Conservation (phyloP, 1,140 invertebrate genomes). For the Drosophila varians region DNA sequence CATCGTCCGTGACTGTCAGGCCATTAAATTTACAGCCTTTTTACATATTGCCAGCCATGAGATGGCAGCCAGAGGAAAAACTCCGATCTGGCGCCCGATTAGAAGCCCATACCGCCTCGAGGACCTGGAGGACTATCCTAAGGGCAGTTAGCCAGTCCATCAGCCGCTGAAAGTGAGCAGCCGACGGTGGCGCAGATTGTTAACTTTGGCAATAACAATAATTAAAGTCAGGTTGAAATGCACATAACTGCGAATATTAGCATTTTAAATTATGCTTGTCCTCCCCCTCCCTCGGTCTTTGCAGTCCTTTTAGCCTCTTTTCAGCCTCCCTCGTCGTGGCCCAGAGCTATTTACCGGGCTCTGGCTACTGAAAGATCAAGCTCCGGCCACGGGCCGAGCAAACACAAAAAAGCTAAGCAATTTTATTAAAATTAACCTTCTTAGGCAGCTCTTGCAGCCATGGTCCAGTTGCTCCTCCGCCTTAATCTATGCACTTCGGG, state of each 20-base stretch:
- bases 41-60: constrained; percentile 68
- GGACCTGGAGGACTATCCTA: not conserved
- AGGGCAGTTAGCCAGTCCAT: constrained; percentile 70
- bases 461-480: constrained; percentile 20
- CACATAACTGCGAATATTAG: constrained; percentile 80
- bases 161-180: constrained; percentile 66
- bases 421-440: constrained; percentile 81
- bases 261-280: constrained; percentile 82
- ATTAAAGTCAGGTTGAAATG: constrained; percentile 83
- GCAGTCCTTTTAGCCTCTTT: not conserved
- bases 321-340: constrained; percentile 7
- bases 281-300: constrained; percentile 17
- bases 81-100: constrained; percentile 53
- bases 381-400: not conserved
- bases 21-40: constrained; percentile 79
- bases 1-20: constrained; percentile 41
- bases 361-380: constrained; percentile 33
- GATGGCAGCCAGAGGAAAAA: constrained; percentile 9
- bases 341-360: constrained; percentile 45
- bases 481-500: constrained; percentile 63
- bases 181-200: constrained; percentile 69
- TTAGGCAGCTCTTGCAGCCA: constrained; percentile 14
- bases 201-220: constrained; percentile 83
- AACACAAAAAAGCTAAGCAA: constrained; percentile 41
- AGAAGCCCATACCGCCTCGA: constrained; percentile 37